These are phyloP conservation scores for Amphiprion ocellaris DNA, from an alignment of 2,113 vertebrate genomes.

Conservation along the genomic window DNA sequence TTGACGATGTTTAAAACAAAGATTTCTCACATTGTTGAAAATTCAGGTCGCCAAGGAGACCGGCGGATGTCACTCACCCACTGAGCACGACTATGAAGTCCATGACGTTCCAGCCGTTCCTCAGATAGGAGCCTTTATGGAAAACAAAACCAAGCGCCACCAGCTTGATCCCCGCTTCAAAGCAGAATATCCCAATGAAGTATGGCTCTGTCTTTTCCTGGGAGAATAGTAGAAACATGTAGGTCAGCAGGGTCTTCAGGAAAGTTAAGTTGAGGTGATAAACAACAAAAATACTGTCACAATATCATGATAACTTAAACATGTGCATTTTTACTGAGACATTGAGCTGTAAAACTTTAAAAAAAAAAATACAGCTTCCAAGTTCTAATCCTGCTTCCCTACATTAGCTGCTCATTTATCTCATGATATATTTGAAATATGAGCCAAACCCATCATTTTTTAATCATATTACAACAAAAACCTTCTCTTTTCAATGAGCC, in stretches of 20 bases:
- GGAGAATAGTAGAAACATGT: neutral
- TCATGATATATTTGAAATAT: neutral
- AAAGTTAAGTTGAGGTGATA: no score
- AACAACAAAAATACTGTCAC: no score
- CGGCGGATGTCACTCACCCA: conserved; percentile 88
- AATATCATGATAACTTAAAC: no score
- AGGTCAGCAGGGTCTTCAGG: conserved; percentile 5
- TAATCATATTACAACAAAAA: neutral
- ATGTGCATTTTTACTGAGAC: no score
- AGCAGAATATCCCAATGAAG: conserved; percentile 99
- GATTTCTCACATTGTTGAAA: conserved; percentile 13
- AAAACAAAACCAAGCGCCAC: conserved; percentile 98
- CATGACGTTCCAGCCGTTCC: conserved; percentile 99
- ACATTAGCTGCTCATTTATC: no score
- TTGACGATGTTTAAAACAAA: conserved; percentile 47
- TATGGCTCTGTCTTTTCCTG: conserved; percentile 99
- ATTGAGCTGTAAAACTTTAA: no score
- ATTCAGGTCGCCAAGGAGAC: conserved; percentile 9
- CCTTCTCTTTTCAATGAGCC: neutral
- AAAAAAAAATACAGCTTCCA: no score
- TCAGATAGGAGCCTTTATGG: conserved; percentile 98
- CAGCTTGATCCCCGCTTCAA: conserved; percentile 98
- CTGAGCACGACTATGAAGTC: conserved; percentile 99
- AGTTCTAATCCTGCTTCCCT: no score
- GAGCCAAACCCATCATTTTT: neutral